Evolutionary conservation across 2,113 vertebrate genomes (phyloP), one percentile per base, ranked within the genome.

Genomic region (Cricetomys ansorgei): DNA sequence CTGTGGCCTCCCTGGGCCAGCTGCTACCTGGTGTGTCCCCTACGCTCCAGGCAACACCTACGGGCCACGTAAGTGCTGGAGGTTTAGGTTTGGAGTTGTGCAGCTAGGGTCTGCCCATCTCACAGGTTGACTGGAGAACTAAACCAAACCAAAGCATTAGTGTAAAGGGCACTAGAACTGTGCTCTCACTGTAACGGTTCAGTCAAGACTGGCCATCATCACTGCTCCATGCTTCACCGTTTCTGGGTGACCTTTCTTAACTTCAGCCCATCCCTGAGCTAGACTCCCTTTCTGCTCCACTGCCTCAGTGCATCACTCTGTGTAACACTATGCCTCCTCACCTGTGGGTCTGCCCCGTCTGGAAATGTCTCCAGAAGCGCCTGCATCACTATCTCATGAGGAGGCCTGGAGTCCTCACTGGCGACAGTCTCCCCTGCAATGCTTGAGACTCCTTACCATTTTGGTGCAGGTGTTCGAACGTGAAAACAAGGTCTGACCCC

Each of bases 31-130:
- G 15, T 48, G 3, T 11, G 27, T 12, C 45, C n/a, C 53, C 12
- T 9, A 13, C 25, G n/a, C 17, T 0, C 15, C 34, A 3, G 0
- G 7, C 34, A 29, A 76, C 5, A 84, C 43, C 5, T 16, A 27
- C 7, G 13, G 34, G 73, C 80, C 81, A 75, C 8, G 1, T 23
- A n/a, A 7, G 25, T 37, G 40, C 19, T 29, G 31, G n/a, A 29
- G 3, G 34, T 69, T 57, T 59, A 45, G 6, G 59, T 62, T 45
- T 37, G 81, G 53, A 9, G 57, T 88, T 12, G 19, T n/a, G 53
- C 85, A n/a, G n/a, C 7, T 29, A 0, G 10, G 53, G 29, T 75
- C 86, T 12, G 59, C 62, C 70, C 45, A 13, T 17, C 29, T 50
- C 43, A 13, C 3, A 34, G 37, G 23, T 3, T 11, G 40, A 8